phyloP scores from a whole-genome alignment of 2,113 vertebrate genomes.

The Elanoides forficatus region DNA sequence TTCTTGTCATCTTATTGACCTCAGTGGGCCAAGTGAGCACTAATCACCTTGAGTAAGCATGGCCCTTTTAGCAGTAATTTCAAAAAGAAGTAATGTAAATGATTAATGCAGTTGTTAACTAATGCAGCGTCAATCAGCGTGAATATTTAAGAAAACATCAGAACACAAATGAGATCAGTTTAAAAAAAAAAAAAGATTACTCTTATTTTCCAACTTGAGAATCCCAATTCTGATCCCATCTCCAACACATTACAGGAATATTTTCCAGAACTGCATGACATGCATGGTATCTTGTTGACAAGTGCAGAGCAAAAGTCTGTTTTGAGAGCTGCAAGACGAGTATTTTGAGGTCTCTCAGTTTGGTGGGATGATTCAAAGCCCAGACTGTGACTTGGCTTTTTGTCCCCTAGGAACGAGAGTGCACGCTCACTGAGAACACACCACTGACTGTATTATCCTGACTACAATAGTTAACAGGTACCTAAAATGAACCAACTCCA shows the following conservation, averaged over 20 bases:
- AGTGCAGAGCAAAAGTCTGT: not conserved
- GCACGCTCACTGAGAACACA: not conserved
- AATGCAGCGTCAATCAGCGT: not conserved
- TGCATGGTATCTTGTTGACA: not conserved
- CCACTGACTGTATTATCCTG: not conserved
- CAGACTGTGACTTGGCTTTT: not conserved
- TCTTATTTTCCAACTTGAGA: not conserved
- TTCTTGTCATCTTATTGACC: not conserved
- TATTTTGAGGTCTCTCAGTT: not conserved
- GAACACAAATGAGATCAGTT: not conserved
- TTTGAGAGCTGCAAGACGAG: not conserved
- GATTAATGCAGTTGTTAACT: not conserved
- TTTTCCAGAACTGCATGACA: not conserved
- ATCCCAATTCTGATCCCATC: not conserved
- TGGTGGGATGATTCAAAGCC: not conserved
- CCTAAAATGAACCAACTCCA: not conserved
- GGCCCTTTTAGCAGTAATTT: not conserved
- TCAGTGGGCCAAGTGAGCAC: not conserved
- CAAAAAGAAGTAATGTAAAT: not conserved
- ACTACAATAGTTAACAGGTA: not conserved
- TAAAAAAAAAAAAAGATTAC: not conserved
- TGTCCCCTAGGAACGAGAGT: not conserved
- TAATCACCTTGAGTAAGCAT: not conserved
- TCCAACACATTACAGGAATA: not conserved
- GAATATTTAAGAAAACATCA: not conserved